Evolutionary conservation across 2,113 vertebrate genomes (phyloP), one percentile per base, ranked within the genome.

Genomic region (Lycaon pictus): DNA sequence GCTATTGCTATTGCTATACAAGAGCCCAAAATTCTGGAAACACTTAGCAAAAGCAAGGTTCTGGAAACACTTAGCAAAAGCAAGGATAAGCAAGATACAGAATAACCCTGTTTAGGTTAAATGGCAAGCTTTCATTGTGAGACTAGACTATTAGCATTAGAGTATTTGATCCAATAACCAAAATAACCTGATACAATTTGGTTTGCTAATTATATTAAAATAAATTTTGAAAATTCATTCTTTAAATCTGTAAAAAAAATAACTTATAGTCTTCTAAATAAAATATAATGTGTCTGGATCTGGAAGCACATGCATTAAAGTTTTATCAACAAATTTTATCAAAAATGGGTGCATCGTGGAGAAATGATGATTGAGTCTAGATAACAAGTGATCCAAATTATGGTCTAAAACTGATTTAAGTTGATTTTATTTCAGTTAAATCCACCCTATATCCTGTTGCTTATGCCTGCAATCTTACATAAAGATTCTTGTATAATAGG

Each of bases 121-220:
- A 35, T 7, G 60, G 2, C 12, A 90, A 88, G 11, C 11, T 58
- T 13, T 95, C 22, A 16, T 8, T 53, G 8, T 43, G 16, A 90
- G 56, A 86, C 3, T 56, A 71, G 35, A 62, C 1, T 82, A 5
- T 65, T 58, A 63, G 3, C 19, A 79, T 79, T 77, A 35, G 20
- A 74, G 8, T 25, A 35, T 81, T 87, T 83, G 3, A 76, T 79
- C 17, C 8, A 77, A 27, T 32, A 65, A 65, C 0, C 7, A 77
- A 71, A 74, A 37, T 71, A 91, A 76, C 0, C 23, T 92, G 6
- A 29, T 71, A 20, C 2, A 84, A 77, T 84, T 69, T 67, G n/a
- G 5, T 80, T 92, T 95, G 1, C n/a, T 92, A 90, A 62, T 23
- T 60, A 95, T 8, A 65, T 83, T 76, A 74, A 84, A 96, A 32